Evolutionary conservation across 1,140 invertebrate species (phyloP), one percentile per base, ranked within the genome.

Genomic region (Papilio machaon): DNA sequence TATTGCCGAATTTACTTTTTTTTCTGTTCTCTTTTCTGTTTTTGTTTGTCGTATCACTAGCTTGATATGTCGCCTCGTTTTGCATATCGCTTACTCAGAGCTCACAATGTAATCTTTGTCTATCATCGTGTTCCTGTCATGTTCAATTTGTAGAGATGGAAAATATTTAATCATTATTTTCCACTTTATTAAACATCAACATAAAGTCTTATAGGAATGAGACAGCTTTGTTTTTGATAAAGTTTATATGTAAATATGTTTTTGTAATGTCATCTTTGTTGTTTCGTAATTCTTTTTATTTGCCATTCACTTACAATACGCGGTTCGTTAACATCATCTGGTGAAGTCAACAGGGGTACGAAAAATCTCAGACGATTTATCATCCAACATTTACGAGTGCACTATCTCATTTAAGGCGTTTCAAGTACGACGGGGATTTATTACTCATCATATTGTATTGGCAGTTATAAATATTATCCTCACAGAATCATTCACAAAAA

Each of bases 1-100:
- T 88, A 88, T 85, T 86, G 86, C 87, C 83, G 83, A 87, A 87
- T 84, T 87, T 89, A 87, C 83, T 89, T 83, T 83, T 83, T 86
- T 80, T 81, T 82, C 85, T 82, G 82, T 70, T 70, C 67, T 81
- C 46, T 86, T 85, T 85, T 86, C 82, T 87, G 80, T 88, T 86
- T 88, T 89, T 87, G 83, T 88, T 87, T 82, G 78, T 78, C 47
- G 47, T 60, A 52, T 70, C 64, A 23, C 15, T 78, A 11, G 75
- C 54, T 38, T 78, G 75, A 78, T 54, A 77, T 78, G 75, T 78
- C 75, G 23, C 54, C 13, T n/a, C 19, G 49, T 54, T 78, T 78
- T 78, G 75, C 75, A 78, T 78, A 78, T 78, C 15, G 49, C 49
- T 54, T 78, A 60, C 54, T 78, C 38, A 75, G 19, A 19, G 30